phyloP scores from a whole-genome alignment of 1,140 invertebrate species.

The Drosophila ambigua region DNA sequence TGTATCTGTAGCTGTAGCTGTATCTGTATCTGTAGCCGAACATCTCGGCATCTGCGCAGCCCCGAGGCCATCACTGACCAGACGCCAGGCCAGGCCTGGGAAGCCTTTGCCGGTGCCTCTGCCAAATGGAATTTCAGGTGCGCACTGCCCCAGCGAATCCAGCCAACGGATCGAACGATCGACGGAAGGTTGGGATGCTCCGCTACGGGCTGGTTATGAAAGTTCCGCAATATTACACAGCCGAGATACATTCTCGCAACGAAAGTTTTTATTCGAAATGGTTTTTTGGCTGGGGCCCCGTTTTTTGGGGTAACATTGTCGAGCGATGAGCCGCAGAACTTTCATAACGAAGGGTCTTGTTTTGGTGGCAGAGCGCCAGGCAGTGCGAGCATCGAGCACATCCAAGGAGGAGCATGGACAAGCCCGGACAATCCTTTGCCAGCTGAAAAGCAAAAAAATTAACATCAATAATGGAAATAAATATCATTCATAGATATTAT shows the following conservation, averaged over 20 bases:
- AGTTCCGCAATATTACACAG: constrained; percentile 18
- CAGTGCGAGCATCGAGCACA: too few species aligned
- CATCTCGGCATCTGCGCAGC: not conserved
- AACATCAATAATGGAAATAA: too few species aligned
- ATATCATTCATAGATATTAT: too few species aligned
- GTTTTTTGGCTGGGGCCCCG: not conserved
- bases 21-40: constrained; percentile 8
- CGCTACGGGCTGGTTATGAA: constrained; percentile 32
- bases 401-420: too few species aligned
- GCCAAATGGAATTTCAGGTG: constrained; percentile 38
- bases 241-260: constrained; percentile 34
- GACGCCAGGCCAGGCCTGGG: constrained; percentile 20
- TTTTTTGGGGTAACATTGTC: too few species aligned
- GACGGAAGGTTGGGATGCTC: constrained; percentile 9
- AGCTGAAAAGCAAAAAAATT: not conserved
- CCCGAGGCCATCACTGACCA: constrained; percentile 18
- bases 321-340: constrained; percentile 11
- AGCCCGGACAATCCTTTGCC: too few species aligned
- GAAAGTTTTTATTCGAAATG: constrained; percentile 33
- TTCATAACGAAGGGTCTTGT: constrained; percentile 10
- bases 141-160: constrained; percentile 3
- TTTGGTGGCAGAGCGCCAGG: too few species aligned
- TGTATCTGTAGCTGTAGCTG: not conserved
- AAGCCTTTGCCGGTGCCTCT: constrained; percentile 8
- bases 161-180: constrained; percentile 6